A percentile compares a stretch with the other conserved stretches of the same genome.
Evolutionary conservation across 2,113 vertebrate genomes (phyloP).

Genomic region (Monopterus albus): DNA sequence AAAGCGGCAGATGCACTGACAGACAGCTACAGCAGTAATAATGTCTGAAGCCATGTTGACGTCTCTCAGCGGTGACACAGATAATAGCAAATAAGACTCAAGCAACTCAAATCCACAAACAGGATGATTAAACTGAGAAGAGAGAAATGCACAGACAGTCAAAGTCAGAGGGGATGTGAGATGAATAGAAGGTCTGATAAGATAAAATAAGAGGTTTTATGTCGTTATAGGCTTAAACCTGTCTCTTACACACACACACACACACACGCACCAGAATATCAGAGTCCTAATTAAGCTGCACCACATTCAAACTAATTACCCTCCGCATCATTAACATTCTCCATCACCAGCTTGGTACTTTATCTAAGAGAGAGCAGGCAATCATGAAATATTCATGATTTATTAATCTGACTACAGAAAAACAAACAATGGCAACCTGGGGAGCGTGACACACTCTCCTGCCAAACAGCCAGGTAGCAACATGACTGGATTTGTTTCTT

Average conservation of each 20-base stretch:
- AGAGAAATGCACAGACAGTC: not conserved
- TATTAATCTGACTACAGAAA: constrained; percentile 79
- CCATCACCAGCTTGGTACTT: constrained; percentile 60
- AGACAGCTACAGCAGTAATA: not conserved
- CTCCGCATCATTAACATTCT: constrained; percentile 76
- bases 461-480: constrained; percentile 29
- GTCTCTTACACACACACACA: constrained; percentile 39
- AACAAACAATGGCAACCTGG: constrained; percentile 74
- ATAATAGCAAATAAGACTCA: constrained; percentile 1
- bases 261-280: constrained; percentile 66
- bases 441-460: constrained; percentile 55
- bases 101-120: constrained; percentile 15
- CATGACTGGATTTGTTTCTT: constrained; percentile 27
- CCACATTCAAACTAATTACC: constrained; percentile 76
- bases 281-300: constrained; percentile 77
- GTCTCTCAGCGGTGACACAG: constrained; percentile 17
- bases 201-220: constrained; percentile 52
- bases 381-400: constrained; percentile 83
- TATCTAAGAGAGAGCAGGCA: constrained; percentile 72
- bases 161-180: constrained; percentile 19
- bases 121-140: constrained; percentile 16
- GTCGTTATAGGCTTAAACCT: constrained; percentile 46
- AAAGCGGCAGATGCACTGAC: constrained; percentile 2
- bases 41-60: constrained; percentile 2
- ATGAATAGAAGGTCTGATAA: constrained; percentile 45